Conservation (phyloP, 2,888 invertebrate genomes). For the Stomorhina lunata region DNA sequence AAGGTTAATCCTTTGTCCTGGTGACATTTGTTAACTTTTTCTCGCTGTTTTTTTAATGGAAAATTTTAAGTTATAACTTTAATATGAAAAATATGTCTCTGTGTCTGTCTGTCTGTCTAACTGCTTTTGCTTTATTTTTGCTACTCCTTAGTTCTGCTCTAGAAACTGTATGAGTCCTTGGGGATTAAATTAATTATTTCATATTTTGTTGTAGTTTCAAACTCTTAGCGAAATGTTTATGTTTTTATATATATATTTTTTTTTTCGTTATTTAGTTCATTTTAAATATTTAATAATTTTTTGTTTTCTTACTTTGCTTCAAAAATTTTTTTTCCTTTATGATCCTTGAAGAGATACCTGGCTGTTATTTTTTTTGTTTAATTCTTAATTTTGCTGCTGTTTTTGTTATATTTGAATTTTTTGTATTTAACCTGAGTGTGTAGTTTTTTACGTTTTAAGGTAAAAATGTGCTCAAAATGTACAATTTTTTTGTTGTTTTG, state of each 20-base stretch:
- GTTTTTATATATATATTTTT: background rate
- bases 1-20: no score
- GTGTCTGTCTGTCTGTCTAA: no score
- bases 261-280: background rate
- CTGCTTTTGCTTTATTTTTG: no score
- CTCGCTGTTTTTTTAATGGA: no score
- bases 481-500: background rate
- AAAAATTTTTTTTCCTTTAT: no score
- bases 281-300: background rate
- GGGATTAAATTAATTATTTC: slow-evolving; percentile 32
- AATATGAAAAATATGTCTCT: no score
- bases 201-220: background rate
- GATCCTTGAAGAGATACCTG: no score
- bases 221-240: background rate
- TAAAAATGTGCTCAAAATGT: background rate
- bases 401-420: background rate
- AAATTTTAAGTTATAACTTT: no score
- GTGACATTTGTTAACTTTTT: no score
- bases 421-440: slow-evolving; percentile 20
- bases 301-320: background rate
- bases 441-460: no score
- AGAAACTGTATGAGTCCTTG: background rate
- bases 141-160: no score
- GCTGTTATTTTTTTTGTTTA: background rate
- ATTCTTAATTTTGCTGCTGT: background rate